phyloP scores from a whole-genome alignment of 92 coral and sea anemone species.

The Isaurus tuberculatus region DNA sequence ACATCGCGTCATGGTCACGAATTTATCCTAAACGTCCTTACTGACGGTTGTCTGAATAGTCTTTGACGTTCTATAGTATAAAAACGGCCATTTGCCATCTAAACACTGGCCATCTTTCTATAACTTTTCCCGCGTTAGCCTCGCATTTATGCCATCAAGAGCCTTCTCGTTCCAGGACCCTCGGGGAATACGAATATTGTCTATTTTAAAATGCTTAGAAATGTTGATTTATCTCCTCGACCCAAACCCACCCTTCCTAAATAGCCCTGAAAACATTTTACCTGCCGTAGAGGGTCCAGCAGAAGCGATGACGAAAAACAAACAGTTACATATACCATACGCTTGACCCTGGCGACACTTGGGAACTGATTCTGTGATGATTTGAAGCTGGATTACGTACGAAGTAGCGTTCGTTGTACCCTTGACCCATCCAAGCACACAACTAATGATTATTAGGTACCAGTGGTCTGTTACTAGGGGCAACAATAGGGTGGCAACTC shows the following conservation, averaged over 20 bases:
- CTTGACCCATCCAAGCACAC: not conserved
- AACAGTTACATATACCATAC: not conserved
- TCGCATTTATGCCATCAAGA: no score
- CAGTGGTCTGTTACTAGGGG: slow-evolving; percentile 3
- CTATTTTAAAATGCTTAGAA: no score
- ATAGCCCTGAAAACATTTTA: not conserved
- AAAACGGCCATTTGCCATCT: no score
- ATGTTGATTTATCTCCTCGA: no score
- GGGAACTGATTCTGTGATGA: not conserved
- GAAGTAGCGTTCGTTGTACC: not conserved
- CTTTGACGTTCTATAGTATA: no score
- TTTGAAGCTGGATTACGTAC: not conserved
- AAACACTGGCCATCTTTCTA: no score
- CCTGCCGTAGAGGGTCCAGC: slow-evolving; percentile 7
- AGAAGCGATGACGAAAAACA: not conserved
- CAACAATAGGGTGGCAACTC: slow-evolving; percentile 2
- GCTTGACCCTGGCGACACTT: slow-evolving; percentile 10
- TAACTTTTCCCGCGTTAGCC: no score
- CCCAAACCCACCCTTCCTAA: not conserved
- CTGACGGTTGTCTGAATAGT: no score
- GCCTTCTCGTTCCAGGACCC: no score
- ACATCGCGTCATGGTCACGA: no score
- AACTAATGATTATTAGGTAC: not conserved
- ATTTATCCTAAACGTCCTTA: no score
- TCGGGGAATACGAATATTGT: no score